Percentiles rank a stretch among this genome's conserved stretches.
Evolutionary conservation across 2,888 invertebrate species (phyloP).

Genomic region (Ophion slaviceki): DNA sequence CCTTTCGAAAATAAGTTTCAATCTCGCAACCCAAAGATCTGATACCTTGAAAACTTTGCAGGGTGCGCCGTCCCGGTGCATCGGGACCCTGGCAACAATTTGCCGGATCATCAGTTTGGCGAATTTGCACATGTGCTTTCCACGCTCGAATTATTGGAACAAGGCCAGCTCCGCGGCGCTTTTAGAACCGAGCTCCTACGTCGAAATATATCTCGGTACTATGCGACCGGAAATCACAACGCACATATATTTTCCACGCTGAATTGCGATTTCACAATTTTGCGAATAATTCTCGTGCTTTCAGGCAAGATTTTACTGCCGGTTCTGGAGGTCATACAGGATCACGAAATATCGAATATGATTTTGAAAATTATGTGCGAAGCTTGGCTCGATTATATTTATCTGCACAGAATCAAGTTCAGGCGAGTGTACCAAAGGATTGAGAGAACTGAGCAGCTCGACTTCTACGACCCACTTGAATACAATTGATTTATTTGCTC

Average conservation of each 20-base stretch:
- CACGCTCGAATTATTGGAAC: conserved; percentile 88
- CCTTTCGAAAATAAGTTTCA: too few relatives aligned
- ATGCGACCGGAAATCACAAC: neutral
- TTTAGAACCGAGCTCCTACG: conserved; percentile 86
- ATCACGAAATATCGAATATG: conserved; percentile 90
- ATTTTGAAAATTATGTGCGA: conserved; percentile 93
- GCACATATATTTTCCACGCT: neutral
- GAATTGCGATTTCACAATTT: neutral
- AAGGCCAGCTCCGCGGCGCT: conserved; percentile 83
- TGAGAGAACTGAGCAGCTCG: neutral
- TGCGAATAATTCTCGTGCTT: conserved; percentile 69
- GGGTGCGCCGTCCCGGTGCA: conserved; percentile 90
- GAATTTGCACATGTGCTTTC: conserved; percentile 93
- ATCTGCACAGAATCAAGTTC: conserved; percentile 92
- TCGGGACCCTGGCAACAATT: conserved; percentile 89
- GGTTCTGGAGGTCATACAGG: conserved; percentile 90
- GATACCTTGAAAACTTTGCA: conserved; percentile 78
- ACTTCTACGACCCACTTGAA: neutral
- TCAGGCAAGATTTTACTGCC: conserved; percentile 91
- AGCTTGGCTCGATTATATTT: conserved; percentile 94
- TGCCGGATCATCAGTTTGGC: conserved; percentile 92
- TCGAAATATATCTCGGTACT: conserved; percentile 89
- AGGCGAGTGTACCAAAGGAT: conserved; percentile 80
- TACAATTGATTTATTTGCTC: neutral
- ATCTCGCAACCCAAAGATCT: neutral